A percentile compares a stretch with the other conserved stretches of the same genome.
phyloP scores from a whole-genome alignment of 2,888 invertebrate genomes.

The Allygus modestus region DNA sequence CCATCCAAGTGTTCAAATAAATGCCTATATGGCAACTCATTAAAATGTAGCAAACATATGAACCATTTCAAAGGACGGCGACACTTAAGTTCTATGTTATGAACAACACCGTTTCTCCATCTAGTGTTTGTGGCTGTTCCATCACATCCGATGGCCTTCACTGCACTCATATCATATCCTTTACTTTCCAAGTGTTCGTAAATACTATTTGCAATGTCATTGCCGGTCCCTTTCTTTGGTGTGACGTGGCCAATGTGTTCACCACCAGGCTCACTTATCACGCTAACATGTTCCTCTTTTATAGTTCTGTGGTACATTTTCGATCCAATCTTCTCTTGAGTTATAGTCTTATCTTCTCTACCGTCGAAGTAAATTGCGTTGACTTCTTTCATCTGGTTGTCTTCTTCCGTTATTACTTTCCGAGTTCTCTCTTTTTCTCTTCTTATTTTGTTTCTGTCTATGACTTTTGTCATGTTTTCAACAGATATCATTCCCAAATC shows the following conservation, averaged over 20 bases:
- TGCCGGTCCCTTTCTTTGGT: not conserved
- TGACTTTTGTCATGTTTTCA: slow-evolving; percentile 28
- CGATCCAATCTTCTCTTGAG: slow-evolving; percentile 43
- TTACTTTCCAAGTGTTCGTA: no score
- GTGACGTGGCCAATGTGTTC: slow-evolving; percentile 52
- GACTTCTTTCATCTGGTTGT: slow-evolving; percentile 41
- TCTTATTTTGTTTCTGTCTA: slow-evolving; percentile 60
- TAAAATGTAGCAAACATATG: not conserved
- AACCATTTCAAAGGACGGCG: not conserved
- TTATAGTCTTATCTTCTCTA: slow-evolving; percentile 59
- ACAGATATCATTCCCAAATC: slow-evolving; percentile 56
- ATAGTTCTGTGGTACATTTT: slow-evolving; percentile 38
- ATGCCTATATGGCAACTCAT: slow-evolving; percentile 67
- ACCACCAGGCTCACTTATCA: slow-evolving; percentile 61
- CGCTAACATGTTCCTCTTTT: slow-evolving; percentile 19
- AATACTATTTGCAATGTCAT: no score
- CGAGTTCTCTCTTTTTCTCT: slow-evolving; percentile 57
- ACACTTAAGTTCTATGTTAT: slow-evolving; percentile 66
- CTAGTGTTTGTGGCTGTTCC: slow-evolving; percentile 69
- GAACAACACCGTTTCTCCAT: slow-evolving; percentile 66
- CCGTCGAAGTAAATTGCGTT: slow-evolving; percentile 61
- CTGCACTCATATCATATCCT: not conserved
- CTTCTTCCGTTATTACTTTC: not conserved
- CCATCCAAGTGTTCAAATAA: slow-evolving; percentile 70
- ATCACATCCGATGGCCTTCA: slow-evolving; percentile 75